Evolutionary conservation across 2,797 vertebrate species (phyloP).

Genomic region (Stomatorhinus walkeri): DNA sequence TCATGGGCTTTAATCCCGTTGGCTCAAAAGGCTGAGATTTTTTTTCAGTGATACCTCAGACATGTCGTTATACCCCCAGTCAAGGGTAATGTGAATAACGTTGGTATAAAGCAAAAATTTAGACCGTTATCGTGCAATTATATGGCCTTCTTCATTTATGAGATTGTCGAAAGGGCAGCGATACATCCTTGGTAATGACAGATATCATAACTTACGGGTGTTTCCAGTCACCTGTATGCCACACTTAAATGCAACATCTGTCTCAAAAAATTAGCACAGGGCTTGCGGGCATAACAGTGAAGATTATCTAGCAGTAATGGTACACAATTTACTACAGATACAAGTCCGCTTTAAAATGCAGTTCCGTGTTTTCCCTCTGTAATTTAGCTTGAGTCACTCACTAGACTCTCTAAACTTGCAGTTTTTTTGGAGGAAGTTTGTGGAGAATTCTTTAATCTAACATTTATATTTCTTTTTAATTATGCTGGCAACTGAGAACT

Average conservation of each 20-base stretch:
- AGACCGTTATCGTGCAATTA: neutral
- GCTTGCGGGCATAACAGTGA: neutral
- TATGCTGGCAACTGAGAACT: slow-evolving; percentile 2
- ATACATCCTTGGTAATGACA: neutral
- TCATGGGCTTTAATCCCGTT: neutral
- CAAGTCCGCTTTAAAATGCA: neutral
- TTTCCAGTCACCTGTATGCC: neutral
- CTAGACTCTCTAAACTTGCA: neutral
- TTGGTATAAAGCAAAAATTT: neutral
- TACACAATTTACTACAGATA: neutral
- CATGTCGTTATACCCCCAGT: neutral
- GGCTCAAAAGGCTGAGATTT: neutral
- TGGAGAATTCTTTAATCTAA: neutral
- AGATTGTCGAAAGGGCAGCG: neutral
- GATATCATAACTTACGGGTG: neutral
- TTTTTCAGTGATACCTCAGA: neutral
- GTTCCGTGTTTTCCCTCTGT: neutral
- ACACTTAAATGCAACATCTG: neutral
- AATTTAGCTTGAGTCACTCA: neutral
- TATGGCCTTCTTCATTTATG: neutral
- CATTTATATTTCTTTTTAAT: neutral
- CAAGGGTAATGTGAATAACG: neutral
- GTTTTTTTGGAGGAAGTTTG: neutral
- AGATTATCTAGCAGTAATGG: neutral
- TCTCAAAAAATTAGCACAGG: neutral